Percentiles rank a stretch among this genome's conserved stretches.
phyloP scores from a whole-genome alignment of 2,888 invertebrate genomes.

The Microchrysa polita region DNA sequence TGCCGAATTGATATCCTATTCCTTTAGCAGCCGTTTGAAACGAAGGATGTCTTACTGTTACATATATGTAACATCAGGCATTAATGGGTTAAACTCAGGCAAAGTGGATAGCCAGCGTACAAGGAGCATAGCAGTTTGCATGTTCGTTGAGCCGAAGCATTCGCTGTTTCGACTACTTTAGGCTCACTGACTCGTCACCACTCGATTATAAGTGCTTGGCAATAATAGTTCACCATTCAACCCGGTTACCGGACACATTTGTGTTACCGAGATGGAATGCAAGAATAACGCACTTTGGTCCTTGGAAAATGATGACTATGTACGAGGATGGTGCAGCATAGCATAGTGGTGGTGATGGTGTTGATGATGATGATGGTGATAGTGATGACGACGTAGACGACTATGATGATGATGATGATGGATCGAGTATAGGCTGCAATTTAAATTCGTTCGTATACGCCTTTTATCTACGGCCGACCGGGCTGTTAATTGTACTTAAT shows the following conservation, averaged over 20 bases:
- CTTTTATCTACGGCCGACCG: slow-evolving; percentile 45
- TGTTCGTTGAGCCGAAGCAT: background rate
- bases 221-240: slow-evolving; percentile 20
- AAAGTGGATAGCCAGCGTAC: slow-evolving; percentile 46
- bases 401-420: slow-evolving; percentile 48
- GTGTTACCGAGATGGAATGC: slow-evolving; percentile 12
- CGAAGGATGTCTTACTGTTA: no score
- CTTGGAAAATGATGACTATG: slow-evolving; percentile 20
- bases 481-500: slow-evolving; percentile 49
- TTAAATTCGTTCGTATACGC: slow-evolving; percentile 46
- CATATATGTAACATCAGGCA: no score
- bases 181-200: background rate
- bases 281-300: slow-evolving; percentile 11
- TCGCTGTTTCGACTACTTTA: slow-evolving; percentile 19
- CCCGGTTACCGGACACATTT: background rate
- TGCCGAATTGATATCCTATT: no score
- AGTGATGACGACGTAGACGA: no score
- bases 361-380: no score
- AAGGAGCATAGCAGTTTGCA: slow-evolving; percentile 39
- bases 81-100: slow-evolving; percentile 48
- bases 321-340: no score
- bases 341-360: slow-evolving; percentile 16
- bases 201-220: slow-evolving; percentile 21
- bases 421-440: slow-evolving; percentile 48
- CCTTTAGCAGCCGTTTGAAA: no score